These are phyloP conservation scores for Lamproptera curius DNA, from an alignment of 2,888 invertebrate genomes.

Conservation along the genomic window DNA sequence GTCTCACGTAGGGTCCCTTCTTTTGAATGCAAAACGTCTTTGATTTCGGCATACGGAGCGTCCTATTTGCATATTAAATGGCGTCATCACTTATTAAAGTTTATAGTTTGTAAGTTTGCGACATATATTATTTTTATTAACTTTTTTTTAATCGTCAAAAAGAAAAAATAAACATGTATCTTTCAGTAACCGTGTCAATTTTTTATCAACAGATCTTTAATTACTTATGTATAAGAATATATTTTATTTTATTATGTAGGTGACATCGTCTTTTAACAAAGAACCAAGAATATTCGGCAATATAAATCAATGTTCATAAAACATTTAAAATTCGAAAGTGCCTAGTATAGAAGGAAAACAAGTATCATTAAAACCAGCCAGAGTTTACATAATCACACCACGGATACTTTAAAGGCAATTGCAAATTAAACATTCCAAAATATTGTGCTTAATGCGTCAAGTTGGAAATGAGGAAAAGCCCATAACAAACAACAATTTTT, in stretches of 20 bases:
- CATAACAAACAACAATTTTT: too few species aligned
- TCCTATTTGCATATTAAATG: slow-evolving; percentile 12
- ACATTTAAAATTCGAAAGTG: slow-evolving; percentile 18
- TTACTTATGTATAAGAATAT: neutral
- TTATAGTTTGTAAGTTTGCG: too few species aligned
- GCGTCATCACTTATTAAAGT: too few species aligned
- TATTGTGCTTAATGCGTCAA: too few species aligned
- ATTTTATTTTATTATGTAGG: neutral
- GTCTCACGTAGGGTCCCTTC: slow-evolving; percentile 29
- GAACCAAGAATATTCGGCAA: too few species aligned
- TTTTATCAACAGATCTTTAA: too few species aligned
- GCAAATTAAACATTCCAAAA: slow-evolving; percentile 11
- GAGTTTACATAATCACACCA: slow-evolving; percentile 12
- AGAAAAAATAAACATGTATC: neutral
- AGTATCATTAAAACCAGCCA: slow-evolving; percentile 14
- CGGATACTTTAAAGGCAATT: slow-evolving; percentile 10
- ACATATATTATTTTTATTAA: neutral
- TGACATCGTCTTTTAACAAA: too few species aligned
- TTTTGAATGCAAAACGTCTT: slow-evolving; percentile 27
- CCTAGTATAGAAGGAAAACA: slow-evolving; percentile 20
- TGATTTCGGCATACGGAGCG: slow-evolving; percentile 17
- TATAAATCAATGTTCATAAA: neutral
- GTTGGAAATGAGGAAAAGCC: too few species aligned
- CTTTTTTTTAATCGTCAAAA: neutral
- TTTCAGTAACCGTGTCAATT: neutral